Conservation (phyloP, 2,888 invertebrate species). For the Spisula solida region DNA sequence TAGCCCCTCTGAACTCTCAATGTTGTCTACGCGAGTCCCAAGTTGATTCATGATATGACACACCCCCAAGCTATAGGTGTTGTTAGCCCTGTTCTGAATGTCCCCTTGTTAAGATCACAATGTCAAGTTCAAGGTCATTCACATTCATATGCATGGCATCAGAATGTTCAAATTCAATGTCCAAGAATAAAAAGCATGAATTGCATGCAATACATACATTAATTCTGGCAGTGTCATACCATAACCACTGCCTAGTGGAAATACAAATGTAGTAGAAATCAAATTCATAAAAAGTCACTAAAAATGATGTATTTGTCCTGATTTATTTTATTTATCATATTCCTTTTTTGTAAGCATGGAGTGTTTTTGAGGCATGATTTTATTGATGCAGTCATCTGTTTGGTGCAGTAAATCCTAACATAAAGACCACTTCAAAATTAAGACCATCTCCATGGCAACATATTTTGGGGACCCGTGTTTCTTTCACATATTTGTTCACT, state of each 20-base stretch:
- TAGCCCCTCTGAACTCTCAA: background rate
- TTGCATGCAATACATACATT: no score
- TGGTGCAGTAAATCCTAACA: background rate
- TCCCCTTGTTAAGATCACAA: background rate
- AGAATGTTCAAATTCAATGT: background rate
- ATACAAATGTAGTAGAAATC: no score
- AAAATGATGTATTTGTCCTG: no score
- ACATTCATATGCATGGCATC: slow-evolving; percentile 2
- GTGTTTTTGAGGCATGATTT: background rate
- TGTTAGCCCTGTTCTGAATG: background rate
- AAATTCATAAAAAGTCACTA: no score
- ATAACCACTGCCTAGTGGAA: no score
- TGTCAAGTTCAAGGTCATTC: background rate
- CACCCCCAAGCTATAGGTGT: background rate
- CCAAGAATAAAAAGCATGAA: no score
- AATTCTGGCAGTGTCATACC: no score
- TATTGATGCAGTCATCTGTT: background rate
- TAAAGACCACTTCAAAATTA: no score
- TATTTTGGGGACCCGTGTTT: no score
- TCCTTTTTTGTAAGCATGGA: slow-evolving; percentile 1
- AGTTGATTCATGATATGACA: background rate
- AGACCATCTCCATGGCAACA: no score
- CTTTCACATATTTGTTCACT: no score
- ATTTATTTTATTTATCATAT: background rate
- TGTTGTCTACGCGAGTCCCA: background rate